Conservation (phyloP, 2,113 vertebrate species). For the Garra rufa region DNA sequence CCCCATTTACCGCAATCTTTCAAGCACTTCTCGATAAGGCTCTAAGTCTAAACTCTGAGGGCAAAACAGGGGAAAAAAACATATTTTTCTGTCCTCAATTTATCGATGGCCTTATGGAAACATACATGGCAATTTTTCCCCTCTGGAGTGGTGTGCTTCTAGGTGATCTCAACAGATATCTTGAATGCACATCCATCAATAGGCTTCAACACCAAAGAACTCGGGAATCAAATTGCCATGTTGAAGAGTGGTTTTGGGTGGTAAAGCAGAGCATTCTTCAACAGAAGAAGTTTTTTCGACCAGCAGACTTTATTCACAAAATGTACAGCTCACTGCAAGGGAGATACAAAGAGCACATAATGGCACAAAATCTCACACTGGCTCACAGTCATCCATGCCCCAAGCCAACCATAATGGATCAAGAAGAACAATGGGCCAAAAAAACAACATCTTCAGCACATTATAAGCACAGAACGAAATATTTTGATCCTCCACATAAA, state of each 20-base stretch:
- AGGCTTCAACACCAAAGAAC: no score
- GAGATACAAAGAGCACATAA: not conserved
- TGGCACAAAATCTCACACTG: not conserved
- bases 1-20: no score
- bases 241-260: not conserved
- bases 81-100: not conserved
- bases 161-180: no score
- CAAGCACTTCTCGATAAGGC: no score
- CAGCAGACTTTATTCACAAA: not conserved
- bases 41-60: no score
- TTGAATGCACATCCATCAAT: no score
- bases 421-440: not conserved
- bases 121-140: no score
- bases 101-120: not conserved
- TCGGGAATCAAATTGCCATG: not conserved
- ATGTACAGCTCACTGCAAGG: not conserved
- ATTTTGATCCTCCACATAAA: not conserved
- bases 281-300: not conserved
- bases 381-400: not conserved
- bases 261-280: not conserved
- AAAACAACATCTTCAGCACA: not conserved
- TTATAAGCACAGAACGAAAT: not conserved
- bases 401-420: no score
- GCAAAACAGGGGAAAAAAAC: no score
- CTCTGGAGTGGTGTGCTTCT: no score